Conservation (phyloP, 2,113 vertebrate species). For the Capreolus pygargus region DNA sequence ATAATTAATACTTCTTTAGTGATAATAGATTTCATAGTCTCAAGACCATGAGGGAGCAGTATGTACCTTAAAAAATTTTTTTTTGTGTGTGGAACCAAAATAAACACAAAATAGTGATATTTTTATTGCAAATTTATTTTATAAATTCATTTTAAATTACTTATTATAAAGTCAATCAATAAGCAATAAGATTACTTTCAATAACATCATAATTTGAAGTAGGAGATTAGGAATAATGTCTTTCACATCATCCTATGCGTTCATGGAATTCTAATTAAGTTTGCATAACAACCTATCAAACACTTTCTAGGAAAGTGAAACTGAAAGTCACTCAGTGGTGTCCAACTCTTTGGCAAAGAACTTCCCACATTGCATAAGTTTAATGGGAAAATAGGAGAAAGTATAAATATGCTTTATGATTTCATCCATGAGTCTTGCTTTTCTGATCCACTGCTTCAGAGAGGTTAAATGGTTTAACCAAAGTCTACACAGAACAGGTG, state of each 20-base stretch:
- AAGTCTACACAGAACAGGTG: not conserved
- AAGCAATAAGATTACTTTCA: not conserved
- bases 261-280: not conserved
- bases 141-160: not conserved
- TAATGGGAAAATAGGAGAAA: not conserved
- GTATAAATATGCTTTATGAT: not conserved
- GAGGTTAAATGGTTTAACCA: not conserved
- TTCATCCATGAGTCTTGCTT: not conserved
- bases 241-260: not conserved
- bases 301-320: not conserved
- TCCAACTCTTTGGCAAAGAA: not conserved
- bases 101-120: not conserved
- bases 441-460: not conserved
- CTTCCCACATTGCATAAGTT: not conserved
- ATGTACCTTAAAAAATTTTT: not conserved
- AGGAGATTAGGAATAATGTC: not conserved
- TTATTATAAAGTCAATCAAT: not conserved
- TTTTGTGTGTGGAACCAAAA: not conserved
- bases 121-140: not conserved
- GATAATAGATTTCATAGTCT: not conserved
- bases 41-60: not conserved
- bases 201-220: not conserved
- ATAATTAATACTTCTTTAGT: not conserved
- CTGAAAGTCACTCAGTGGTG: accelerated
- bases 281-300: not conserved